phyloP scores from a whole-genome alignment of 2,888 invertebrate genomes.

The Papilio protenor region DNA sequence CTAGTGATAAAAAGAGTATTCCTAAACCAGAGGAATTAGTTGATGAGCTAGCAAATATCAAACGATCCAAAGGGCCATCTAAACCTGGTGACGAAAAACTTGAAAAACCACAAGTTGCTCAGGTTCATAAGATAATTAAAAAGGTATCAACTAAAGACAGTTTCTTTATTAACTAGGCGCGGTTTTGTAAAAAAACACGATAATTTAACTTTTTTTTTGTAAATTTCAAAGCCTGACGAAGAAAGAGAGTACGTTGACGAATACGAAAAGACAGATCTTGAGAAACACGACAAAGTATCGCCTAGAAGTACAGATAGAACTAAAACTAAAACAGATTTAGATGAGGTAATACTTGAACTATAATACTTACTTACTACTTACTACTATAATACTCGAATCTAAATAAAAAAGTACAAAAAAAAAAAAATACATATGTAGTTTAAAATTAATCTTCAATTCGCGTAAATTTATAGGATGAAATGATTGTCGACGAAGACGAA shows the following conservation, averaged over 20 bases:
- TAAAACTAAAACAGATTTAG: slow-evolving; percentile 77
- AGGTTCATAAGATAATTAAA: slow-evolving; percentile 67
- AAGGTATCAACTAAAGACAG: slow-evolving; percentile 65
- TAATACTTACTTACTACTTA: slow-evolving; percentile 39
- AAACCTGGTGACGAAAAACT: slow-evolving; percentile 70
- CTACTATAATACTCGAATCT: too few species aligned
- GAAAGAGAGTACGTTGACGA: slow-evolving; percentile 86
- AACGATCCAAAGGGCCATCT: slow-evolving; percentile 69
- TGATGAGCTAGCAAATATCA: slow-evolving; percentile 75
- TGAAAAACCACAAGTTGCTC: slow-evolving; percentile 74
- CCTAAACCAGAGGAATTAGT: slow-evolving; percentile 75
- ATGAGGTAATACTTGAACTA: slow-evolving; percentile 62
- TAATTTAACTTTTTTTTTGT: not conserved
- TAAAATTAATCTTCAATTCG: not conserved
- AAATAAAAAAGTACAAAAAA: not conserved
- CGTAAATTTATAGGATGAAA: slow-evolving; percentile 68
- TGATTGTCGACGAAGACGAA: slow-evolving; percentile 88
- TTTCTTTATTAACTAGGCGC: not conserved
- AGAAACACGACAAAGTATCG: slow-evolving; percentile 86
- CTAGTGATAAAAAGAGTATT: slow-evolving; percentile 75
- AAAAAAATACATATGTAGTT: not conserved
- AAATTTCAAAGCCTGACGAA: slow-evolving; percentile 69
- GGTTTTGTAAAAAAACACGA: not conserved
- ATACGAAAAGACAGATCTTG: slow-evolving; percentile 89
- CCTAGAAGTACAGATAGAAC: slow-evolving; percentile 72